These are phyloP conservation scores for Ostrea denselamellosa DNA, from an alignment of 1,140 invertebrate species.

Conservation along the genomic window DNA sequence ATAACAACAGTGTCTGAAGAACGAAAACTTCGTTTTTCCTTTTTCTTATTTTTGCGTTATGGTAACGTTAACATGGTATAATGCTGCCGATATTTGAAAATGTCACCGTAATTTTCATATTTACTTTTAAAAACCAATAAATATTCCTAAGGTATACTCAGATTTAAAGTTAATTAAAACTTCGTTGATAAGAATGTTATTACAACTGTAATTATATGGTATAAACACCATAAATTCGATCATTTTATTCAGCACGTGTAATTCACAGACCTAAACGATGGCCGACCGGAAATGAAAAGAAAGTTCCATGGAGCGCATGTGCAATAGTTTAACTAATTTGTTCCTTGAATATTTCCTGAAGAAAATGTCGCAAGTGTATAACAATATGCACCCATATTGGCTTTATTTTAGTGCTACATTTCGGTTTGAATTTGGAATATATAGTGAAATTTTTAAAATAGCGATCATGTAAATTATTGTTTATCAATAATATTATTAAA, in stretches of 20 bases:
- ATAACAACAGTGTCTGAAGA: not conserved
- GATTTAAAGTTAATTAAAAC: not conserved
- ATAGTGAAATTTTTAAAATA: no score
- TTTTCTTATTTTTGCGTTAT: not conserved
- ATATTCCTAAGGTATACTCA: not conserved
- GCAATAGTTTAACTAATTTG: not conserved
- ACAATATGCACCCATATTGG: no score
- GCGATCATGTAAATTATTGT: no score
- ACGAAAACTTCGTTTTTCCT: not conserved
- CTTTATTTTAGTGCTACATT: no score
- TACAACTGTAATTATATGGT: not conserved
- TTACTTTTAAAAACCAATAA: not conserved
- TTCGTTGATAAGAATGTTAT: not conserved
- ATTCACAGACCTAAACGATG: slow-evolving; percentile 12
- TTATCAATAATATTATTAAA: no score
- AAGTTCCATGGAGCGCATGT: not conserved
- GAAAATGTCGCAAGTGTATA: no score
- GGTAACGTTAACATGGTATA: not conserved
- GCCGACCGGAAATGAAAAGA: slow-evolving; percentile 37
- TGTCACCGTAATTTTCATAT: not conserved
- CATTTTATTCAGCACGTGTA: slow-evolving; percentile 22
- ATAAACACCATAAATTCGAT: not conserved
- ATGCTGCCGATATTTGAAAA: not conserved
- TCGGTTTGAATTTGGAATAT: no score
- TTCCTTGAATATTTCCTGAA: not conserved